A percentile compares a stretch with the other conserved stretches of the same genome.
Evolutionary conservation across 2,113 vertebrate genomes (phyloP).

Genomic region (Rhombomys opimus): DNA sequence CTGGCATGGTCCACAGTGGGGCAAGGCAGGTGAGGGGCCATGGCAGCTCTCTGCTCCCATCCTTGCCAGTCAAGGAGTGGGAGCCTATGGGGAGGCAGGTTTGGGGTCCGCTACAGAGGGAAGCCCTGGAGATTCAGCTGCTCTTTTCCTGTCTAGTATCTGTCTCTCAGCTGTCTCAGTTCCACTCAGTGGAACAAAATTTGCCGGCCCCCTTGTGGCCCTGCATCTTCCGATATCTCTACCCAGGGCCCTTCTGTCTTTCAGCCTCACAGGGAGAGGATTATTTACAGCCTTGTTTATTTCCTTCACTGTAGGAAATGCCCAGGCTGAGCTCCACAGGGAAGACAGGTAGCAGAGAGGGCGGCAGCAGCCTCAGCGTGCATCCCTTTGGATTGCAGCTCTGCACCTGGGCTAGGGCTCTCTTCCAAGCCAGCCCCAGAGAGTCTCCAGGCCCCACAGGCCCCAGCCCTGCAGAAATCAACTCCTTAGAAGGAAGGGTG

Average conservation of each 20-base stretch:
- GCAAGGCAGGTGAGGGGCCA: too few relatives aligned
- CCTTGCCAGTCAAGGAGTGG: background rate
- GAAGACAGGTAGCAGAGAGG: background rate
- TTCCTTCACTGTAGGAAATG: conserved; percentile 35
- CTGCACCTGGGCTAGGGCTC: background rate
- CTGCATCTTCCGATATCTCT: conserved; percentile 54
- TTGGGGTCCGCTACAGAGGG: background rate
- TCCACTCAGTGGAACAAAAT: background rate
- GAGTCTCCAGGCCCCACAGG: background rate
- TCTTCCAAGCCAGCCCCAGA: background rate
- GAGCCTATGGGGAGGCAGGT: background rate
- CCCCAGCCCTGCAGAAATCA: background rate
- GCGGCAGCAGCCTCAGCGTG: background rate
- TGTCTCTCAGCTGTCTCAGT: background rate
- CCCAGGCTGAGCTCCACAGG: background rate
- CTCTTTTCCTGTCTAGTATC: background rate
- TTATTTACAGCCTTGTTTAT: conserved; percentile 73
- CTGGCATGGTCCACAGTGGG: accelerated
- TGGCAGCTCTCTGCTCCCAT: accelerated
- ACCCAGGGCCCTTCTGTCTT: conserved; percentile 58
- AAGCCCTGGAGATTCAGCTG: accelerated
- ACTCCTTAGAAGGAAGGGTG: background rate
- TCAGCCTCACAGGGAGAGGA: background rate
- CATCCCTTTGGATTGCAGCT: background rate
- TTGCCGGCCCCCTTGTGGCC: conserved; percentile 24